These are phyloP conservation scores for Poecile montanus DNA, from an alignment of 2,797 vertebrate species.

Conservation along the genomic window DNA sequence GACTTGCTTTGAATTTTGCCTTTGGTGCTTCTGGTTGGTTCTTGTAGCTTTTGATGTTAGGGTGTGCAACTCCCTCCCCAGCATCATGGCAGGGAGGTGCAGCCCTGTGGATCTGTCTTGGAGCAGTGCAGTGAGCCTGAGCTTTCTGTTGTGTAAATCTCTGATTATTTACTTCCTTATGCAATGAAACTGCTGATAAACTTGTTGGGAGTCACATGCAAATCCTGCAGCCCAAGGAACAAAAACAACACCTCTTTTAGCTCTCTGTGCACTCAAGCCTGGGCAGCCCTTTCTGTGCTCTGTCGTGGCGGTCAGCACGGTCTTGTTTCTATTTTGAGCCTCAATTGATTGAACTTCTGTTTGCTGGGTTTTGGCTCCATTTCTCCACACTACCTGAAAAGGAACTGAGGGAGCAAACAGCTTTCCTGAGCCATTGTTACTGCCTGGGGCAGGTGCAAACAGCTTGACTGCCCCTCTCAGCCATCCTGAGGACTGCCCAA, in stretches of 20 bases:
- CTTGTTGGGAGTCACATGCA: neutral
- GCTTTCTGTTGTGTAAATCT: neutral
- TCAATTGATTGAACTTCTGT: neutral
- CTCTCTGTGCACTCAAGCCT: neutral
- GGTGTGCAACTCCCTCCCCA: neutral
- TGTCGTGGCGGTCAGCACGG: neutral
- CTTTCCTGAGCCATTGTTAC: constrained; percentile 41
- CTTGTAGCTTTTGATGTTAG: neutral
- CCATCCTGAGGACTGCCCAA: neutral
- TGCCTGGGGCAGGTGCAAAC: neutral
- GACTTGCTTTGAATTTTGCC: neutral
- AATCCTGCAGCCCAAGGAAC: neutral
- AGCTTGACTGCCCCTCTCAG: accelerated
- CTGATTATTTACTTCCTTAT: neutral
- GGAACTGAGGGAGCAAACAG: constrained; percentile 3
- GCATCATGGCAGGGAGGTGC: neutral
- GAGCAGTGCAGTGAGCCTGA: neutral
- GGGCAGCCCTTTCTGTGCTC: neutral
- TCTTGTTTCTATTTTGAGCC: neutral
- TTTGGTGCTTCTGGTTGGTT: neutral
- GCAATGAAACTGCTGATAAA: neutral
- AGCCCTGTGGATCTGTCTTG: neutral
- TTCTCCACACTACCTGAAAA: neutral
- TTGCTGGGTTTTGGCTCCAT: neutral
- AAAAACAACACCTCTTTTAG: neutral